These are phyloP conservation scores for Smittia sp. DNA, from an alignment of 2,888 invertebrate genomes.

Conservation along the genomic window DNA sequence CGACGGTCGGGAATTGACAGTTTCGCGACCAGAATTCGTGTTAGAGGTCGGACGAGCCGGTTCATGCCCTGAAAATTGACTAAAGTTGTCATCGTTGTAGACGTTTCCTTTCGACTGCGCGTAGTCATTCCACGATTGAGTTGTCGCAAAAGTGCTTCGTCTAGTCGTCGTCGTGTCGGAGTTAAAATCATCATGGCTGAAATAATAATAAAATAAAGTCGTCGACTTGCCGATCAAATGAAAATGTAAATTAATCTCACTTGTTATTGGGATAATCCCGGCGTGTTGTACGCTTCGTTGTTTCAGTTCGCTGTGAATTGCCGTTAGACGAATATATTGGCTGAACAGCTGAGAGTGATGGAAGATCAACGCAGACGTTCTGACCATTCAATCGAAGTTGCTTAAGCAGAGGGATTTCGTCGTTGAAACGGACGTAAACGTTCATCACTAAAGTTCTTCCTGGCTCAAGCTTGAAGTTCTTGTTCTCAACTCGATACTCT, in stretches of 20 bases:
- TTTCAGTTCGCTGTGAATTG: not conserved
- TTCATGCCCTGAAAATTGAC: not conserved
- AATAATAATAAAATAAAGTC: not conserved
- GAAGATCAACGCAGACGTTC: constrained; percentile 25
- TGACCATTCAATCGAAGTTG: constrained; percentile 35
- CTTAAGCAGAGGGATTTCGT: not conserved
- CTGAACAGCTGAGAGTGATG: constrained; percentile 1
- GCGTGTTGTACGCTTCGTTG: not conserved
- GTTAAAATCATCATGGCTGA: not conserved
- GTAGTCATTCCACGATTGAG: not conserved
- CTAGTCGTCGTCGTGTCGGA: not conserved
- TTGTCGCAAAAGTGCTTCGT: not conserved
- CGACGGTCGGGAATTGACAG: too few species aligned
- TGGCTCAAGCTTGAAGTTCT: constrained; percentile 58
- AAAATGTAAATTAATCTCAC: too few species aligned
- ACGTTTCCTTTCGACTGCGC: not conserved
- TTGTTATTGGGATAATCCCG: constrained; percentile 26
- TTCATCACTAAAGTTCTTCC: constrained; percentile 46
- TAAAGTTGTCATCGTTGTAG: not conserved
- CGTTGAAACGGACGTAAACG: constrained; percentile 1
- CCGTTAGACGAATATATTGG: constrained; percentile 3
- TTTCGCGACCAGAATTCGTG: not conserved
- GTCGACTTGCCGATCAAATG: too few species aligned
- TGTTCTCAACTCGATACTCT: constrained; percentile 60
- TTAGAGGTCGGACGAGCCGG: not conserved